Conservation (phyloP, 2,888 invertebrate species). For the Carpatolechia fugitivella region DNA sequence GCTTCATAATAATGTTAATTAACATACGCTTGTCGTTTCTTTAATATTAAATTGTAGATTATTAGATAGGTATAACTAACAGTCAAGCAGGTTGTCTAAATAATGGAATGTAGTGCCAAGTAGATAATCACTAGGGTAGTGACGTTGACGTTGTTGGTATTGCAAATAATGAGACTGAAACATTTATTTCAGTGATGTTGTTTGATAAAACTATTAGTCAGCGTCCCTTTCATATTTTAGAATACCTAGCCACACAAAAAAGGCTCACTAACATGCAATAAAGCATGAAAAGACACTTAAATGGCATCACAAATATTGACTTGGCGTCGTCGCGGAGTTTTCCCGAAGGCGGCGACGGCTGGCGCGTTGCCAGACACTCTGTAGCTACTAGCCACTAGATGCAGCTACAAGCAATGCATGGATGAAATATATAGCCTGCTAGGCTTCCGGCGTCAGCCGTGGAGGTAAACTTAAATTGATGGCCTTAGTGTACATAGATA, state of each 20-base stretch:
- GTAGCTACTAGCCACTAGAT: background rate
- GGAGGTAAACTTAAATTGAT: constrained; percentile 5
- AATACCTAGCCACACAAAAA: background rate
- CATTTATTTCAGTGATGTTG: no score
- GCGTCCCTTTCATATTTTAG: background rate
- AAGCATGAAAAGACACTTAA: constrained; percentile 41
- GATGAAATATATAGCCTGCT: background rate
- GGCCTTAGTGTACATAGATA: background rate
- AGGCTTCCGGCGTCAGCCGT: background rate
- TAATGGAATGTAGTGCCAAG: no score
- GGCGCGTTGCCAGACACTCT: constrained; percentile 28
- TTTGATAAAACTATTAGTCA: no score
- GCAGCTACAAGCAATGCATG: background rate
- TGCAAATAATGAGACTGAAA: no score
- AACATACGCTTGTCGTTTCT: background rate
- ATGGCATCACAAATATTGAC: constrained; percentile 72
- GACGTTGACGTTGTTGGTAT: no score
- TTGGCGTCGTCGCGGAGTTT: constrained; percentile 49
- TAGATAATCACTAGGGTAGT: no score
- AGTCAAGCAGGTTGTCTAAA: no score
- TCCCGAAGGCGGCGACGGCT: constrained; percentile 34
- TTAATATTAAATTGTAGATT: no score
- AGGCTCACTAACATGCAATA: background rate
- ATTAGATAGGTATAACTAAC: no score
- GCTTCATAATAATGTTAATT: background rate